Base-by-base conservation (phyloP, 2,797 vertebrate genomes). In the Gallirallus australis region DNA sequence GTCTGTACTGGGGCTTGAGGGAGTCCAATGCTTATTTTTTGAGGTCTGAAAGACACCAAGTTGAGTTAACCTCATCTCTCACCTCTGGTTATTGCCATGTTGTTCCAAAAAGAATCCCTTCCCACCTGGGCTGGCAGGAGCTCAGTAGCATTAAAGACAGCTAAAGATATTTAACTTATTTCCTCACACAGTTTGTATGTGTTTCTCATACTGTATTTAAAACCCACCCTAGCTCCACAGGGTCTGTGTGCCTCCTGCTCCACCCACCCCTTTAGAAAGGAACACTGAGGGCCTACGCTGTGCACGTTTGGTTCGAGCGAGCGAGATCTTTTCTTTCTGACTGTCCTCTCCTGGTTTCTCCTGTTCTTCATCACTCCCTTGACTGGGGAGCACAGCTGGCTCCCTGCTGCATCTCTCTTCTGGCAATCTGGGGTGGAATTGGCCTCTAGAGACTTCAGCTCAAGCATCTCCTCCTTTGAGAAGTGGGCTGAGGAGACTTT, bases 231-330 rank as follows among this genome's bases (percentile, higher is more conserved):
- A 24, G 10, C 14, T 79, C 21, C 21, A 11, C 54, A 27, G 8
- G 3, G 6, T 40, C 72, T 60, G 1, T 33, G 24, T 33, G 24
- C 23, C 76, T 59, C 54, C 73, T 12, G 8, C 24, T 65, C 37
- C 33, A 7, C 28, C 45, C 63, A 21, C 19, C 12, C 14, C 28
- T 17, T 15, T 24, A 53, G 68, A 71, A 77, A 57, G 27, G 70
- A 56, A 3, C 20, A 11, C 18, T 50, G 14, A 79, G 52, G 35
- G 45, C 28, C n/a, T 65, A 97, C 96, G 77, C 14, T 80, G 65
- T 86, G 96, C 25, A 77, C 7, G 8, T 91, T 85, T 24, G 89
- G n/a, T 82, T 97, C 71, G 2, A 98, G 88, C 8, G 97, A 97
- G 15, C 16, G 56, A 2, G 97, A 97, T 52, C 54, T 78, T 73